Base-by-base conservation (phyloP, 2,888 invertebrate species). In the Nesidiocoris tenuis region DNA sequence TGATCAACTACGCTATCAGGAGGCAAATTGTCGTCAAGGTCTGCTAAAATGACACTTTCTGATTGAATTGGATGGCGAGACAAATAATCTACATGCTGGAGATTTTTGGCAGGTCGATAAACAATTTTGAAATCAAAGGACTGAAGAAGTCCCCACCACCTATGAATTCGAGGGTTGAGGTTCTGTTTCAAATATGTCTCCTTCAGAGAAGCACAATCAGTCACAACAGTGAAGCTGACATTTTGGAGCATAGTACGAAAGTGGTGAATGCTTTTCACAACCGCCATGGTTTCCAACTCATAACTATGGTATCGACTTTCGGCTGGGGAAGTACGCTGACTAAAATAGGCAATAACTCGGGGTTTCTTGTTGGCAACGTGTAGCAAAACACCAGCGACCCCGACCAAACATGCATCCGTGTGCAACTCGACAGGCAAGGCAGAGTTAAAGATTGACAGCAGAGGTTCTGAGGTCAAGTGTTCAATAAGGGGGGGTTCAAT, bases 181-280 rank as follows among this genome's bases (percentile, higher is more conserved):
- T 82, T 81, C 57, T 80, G 79, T 61, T 83, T 82, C 0, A 2
- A n/a, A n/a, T n/a, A n/a, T n/a, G n/a, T n/a, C n/a, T n/a, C n/a
- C n/a, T n/a, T n/a, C n/a, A n/a, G n/a, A n/a, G n/a, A n/a, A n/a
- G n/a, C n/a, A n/a, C n/a, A n/a, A n/a, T n/a, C n/a, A n/a, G n/a
- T n/a, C n/a, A n/a, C n/a, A n/a, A n/a, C n/a, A n/a, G n/a, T n/a
- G n/a, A n/a, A n/a, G n/a, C n/a, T n/a, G n/a, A n/a, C n/a, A n/a
- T n/a, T n/a, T n/a, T n/a, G n/a, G n/a, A n/a, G n/a, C n/a, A n/a
- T n/a, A n/a, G n/a, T n/a, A n/a, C n/a, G n/a, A n/a, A n/a, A n/a
- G n/a, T n/a, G n/a, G n/a, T n/a, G n/a, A n/a, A n/a, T n/a, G n/a
- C n/a, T n/a, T n/a, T n/a, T n/a, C n/a, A n/a, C n/a, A n/a, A n/a